phyloP scores from a whole-genome alignment of 2,797 vertebrate genomes.

The Onychomys leucogaster region DNA sequence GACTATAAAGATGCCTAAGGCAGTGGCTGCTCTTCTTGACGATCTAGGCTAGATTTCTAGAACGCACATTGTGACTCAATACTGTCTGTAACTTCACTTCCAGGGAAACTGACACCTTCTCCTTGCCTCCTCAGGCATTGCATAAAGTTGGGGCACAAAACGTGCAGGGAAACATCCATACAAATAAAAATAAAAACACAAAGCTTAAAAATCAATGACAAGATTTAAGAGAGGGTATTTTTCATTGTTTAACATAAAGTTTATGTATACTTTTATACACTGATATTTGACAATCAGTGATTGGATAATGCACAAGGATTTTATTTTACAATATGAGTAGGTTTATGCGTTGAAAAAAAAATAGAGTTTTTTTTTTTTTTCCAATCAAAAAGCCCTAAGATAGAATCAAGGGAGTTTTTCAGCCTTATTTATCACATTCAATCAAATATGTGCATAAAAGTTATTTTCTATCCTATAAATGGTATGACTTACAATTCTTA shows the following conservation, averaged over 20 bases:
- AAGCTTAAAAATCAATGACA: not conserved
- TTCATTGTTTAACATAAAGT: not conserved
- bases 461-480: constrained; percentile 26
- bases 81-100: not conserved
- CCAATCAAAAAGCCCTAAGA: not conserved
- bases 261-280: not conserved
- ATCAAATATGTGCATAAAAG: not conserved
- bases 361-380: not conserved
- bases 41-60: not conserved
- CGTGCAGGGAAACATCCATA: not conserved
- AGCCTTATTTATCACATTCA: not conserved
- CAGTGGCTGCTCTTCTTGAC: not conserved
- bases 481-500: not conserved
- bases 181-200: not conserved
- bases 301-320: not conserved
- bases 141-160: not conserved
- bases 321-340: not conserved
- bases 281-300: not conserved
- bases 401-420: not conserved
- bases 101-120: not conserved
- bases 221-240: not conserved
- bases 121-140: too few relatives aligned
- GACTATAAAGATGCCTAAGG: not conserved
- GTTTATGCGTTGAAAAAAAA: not conserved
- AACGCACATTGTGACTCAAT: too few relatives aligned